Evolutionary conservation across 2,888 invertebrate species (phyloP), one percentile per base, ranked within the genome.

Genomic region (Coelopa pilipes): DNA sequence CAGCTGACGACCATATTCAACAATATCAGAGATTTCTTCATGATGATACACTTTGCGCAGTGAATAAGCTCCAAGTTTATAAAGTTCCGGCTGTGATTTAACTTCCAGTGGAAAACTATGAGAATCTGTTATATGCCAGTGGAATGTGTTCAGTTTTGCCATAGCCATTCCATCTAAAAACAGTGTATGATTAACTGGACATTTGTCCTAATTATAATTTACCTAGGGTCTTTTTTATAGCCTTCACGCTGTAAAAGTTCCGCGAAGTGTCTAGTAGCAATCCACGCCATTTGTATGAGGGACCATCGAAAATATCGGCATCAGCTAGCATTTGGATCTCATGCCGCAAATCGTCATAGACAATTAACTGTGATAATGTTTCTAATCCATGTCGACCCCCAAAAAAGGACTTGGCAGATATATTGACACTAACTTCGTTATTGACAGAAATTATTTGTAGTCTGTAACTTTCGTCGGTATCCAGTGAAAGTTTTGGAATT

Each of bases 51-150:
- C 85, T 88, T 95, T 93, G 0, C 90, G 89, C 62, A 93, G 91
- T 0, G 93, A 90, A 82, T 94, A 94, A 7, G 97, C 94, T 1
- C 98, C 98, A 19, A 92, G 90, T 78, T 91, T 91, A 4, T 92
- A 89, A 13, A 96, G 86, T 63, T 93, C 89, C 0, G 95, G 95
- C 77, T 90, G 90, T n/a, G 91, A 91, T 81, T 90, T 90, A 0
- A 94, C 91, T 73, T 93, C 93, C 82, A 96, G 93, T 0, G 98
- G 98, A 85, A 98, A 98, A 80, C 97, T 97, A 78, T 97, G 97
- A 19, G 95, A 94, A 87, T 98, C 98, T 0, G 95, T 95, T 70
- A 96, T 94, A 82, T 96, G 95, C 97, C 97, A 98, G 83, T 98
- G 98, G 89, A 98, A 94, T 0, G 95, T 94, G 85, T 98, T 98